Evolutionary conservation across 2,888 invertebrate species (phyloP), one percentile per base, ranked within the genome.

Genomic region (Tromatobia lineatoria): DNA sequence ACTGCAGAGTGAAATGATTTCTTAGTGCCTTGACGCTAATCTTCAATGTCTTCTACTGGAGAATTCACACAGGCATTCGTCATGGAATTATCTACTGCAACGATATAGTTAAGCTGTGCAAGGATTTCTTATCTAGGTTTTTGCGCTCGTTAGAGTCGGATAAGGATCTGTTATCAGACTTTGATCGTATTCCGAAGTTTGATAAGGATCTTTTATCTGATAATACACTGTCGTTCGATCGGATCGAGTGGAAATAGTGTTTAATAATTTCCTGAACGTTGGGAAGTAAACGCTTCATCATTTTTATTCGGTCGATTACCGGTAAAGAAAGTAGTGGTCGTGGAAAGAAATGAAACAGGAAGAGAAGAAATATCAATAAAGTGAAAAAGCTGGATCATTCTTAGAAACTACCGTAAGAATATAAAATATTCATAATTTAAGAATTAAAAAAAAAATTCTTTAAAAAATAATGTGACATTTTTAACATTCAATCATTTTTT

Each of bases 191-290:
- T 64, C 20, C 38, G 38, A 3, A 42, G 64, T 64, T 64, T 18
- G 64, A 64, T 64, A 64, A 64, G 64, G 64, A 64, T 64, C 38
- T 18, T 38, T 61, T 64, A 64, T 64, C 64, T 38, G 64, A 64
- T 64, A 64, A 38, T 18, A 15, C 20, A 38, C 18, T 20, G 34
- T 64, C 34, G 38, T 64, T 64, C 64, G 64, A 64, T 64, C 18
- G 34, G 38, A 64, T 64, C 64, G 34, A 64, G 34, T 64, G 64
- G 10, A 38, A 64, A 42, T 18, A 38, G 34, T 64, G 64, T 18
- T 38, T 38, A 20, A 64, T 64, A 34, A 38, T 64, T 64, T 64
- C 20, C 64, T 38, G 38, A 38, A 38, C 64, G 64, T 64, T 11
- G 38, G 64, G 11, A 64, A 64, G 38, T 11, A 8, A 64, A 20